Percentiles rank a stretch among this genome's conserved stretches.
Evolutionary conservation across 2,113 vertebrate species (phyloP).

Genomic region (Apteryx owenii): DNA sequence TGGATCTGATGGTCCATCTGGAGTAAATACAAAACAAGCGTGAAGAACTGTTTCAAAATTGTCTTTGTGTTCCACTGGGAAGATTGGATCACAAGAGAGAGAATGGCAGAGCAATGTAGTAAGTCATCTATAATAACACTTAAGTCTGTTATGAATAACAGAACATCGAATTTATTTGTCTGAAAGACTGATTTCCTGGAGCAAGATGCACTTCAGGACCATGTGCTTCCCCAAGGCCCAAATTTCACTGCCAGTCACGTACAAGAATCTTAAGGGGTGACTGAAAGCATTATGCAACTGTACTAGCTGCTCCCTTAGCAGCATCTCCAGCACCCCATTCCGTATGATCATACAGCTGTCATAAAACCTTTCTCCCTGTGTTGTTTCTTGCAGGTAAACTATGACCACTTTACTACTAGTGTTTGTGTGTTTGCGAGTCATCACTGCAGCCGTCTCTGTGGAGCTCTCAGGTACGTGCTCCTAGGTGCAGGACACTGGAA

Average conservation of each 20-base stretch:
- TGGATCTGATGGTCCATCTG: background rate
- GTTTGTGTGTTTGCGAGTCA: slow-evolving; percentile 81
- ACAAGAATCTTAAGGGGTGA: background rate
- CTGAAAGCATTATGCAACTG: background rate
- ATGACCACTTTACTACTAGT: slow-evolving; percentile 87
- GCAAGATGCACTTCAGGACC: background rate
- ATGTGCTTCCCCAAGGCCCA: background rate
- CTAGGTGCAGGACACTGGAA: background rate
- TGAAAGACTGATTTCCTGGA: background rate
- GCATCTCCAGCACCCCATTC: background rate
- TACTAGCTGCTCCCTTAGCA: background rate
- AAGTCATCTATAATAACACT: background rate
- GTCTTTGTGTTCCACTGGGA: background rate
- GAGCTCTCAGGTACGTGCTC: slow-evolving; percentile 79
- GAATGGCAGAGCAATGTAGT: background rate
- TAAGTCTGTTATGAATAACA: background rate
- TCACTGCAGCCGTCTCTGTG: slow-evolving; percentile 76
- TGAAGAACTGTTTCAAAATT: background rate
- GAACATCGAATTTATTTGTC: background rate
- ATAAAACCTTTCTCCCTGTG: slow-evolving; percentile 33
- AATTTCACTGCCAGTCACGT: background rate
- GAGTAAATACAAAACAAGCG: background rate
- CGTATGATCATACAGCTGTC: background rate
- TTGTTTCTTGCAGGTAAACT: slow-evolving; percentile 82
- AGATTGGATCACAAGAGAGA: background rate